A percentile compares a stretch with the other conserved stretches of the same genome.
Conservation (phyloP, 2,888 invertebrate species). For the Nipponacmea schrenckii region DNA sequence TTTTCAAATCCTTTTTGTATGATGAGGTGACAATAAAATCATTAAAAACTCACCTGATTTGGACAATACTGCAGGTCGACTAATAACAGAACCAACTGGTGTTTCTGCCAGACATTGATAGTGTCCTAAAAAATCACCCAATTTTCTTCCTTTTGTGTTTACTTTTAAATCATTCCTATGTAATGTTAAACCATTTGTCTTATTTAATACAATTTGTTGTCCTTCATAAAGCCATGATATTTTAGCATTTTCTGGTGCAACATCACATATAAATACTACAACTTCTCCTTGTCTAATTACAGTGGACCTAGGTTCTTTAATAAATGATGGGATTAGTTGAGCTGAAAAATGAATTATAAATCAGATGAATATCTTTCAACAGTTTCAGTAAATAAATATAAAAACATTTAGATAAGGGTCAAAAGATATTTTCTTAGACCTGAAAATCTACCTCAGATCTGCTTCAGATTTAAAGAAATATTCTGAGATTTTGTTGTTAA, state of each 20-base stretch:
- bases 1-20: too few species aligned
- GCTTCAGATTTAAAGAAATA: too few species aligned
- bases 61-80: constrained; percentile 14
- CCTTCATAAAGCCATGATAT: constrained; percentile 26
- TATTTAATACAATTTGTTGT: not conserved
- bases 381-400: not conserved
- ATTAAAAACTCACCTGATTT: constrained; percentile 7
- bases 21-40: too few species aligned
- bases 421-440: not conserved
- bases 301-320: constrained; percentile 19
- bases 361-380: not conserved
- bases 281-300: constrained; percentile 9
- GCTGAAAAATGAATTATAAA: constrained; percentile 11
- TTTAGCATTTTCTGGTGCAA: constrained; percentile 18
- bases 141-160: not conserved
- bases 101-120: constrained; percentile 21
- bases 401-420: not conserved
- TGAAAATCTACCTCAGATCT: too few species aligned
- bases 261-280: constrained; percentile 21
- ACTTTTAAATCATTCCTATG: constrained; percentile 13
- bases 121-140: constrained; percentile 5
- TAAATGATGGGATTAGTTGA: constrained; percentile 23
- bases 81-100: constrained; percentile 11
- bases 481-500: too few species aligned
- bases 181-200: constrained; percentile 7